These are phyloP conservation scores for Spheniscus mendiculus DNA, from an alignment of 2,113 vertebrate species.

Conservation along the genomic window DNA sequence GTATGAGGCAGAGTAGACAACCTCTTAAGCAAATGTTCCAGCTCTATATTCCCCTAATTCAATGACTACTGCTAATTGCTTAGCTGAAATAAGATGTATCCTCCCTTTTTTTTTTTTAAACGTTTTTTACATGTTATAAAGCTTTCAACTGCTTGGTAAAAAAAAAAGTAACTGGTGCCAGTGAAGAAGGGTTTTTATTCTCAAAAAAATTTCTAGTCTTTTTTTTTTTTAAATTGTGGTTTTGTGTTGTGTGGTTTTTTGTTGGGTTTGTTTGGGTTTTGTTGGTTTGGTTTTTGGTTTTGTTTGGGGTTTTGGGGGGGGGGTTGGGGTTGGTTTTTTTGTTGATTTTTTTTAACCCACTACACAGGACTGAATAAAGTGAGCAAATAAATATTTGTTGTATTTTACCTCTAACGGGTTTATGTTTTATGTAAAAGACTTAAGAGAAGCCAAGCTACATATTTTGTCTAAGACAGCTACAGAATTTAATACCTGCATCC, in stretches of 20 bases:
- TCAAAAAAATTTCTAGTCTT: background rate
- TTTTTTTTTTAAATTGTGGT: background rate
- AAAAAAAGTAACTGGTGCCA: background rate
- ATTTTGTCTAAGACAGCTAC: background rate
- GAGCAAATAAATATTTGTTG: background rate
- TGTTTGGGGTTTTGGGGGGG: too few species aligned
- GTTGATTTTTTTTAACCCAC: background rate
- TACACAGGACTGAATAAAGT: background rate
- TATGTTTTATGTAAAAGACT: background rate
- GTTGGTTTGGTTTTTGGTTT: background rate
- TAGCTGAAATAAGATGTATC: background rate
- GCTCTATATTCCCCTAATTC: background rate
- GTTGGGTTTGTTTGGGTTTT: background rate
- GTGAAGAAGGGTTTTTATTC: background rate
- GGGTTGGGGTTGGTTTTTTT: background rate
- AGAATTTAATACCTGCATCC: background rate
- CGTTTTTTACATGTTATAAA: background rate
- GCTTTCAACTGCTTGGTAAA: background rate
- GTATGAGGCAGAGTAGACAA: background rate
- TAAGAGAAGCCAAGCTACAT: background rate
- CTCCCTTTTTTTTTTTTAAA: background rate
- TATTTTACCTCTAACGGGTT: background rate
- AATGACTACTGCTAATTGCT: background rate
- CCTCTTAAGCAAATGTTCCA: background rate
- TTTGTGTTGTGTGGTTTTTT: background rate